Evolutionary conservation across 2,113 vertebrate genomes (phyloP), one percentile per base, ranked within the genome.

Genomic region (Picathartes gymnocephalus): DNA sequence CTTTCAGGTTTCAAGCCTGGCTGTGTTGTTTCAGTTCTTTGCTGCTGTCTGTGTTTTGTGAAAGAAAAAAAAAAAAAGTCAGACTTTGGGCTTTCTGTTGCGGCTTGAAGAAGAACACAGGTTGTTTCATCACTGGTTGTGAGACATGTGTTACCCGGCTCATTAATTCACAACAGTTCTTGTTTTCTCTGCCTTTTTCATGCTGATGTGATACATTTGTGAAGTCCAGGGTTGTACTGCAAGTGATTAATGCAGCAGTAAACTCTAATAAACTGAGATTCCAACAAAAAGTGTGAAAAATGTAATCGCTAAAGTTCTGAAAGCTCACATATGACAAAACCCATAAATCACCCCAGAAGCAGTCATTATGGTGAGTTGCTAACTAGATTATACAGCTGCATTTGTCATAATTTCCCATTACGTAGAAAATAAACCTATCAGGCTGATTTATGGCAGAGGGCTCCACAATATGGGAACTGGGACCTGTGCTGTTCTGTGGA

Each of bases 391-490:
- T 96, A 96, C 94, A 97, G 94, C 94, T 96, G 90, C 90, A 95
- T 95, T 94, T 96, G 94, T 97, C 95, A 96, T 96, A 94, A 97
- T 96, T 97, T 96, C 95, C 96, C 96, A 96, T 96, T 97, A 96
- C 90, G 80, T 95, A 94, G 93, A 96, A 92, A 96, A 97, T 94
- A 96, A 97, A 96, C 93, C 95, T 95, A 93, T 95, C 96, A 96
- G 72, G 31, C 95, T 97, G 96, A 96, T 96, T 96, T 96, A 96
- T 96, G 92, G 80, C 85, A 56, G 88, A 90, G 77, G 20, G 60
- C 92, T 96, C 64, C 92, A 93, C 92, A 90, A 95, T 74, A 94
- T 94, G 94, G 95, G 95, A 92, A 94, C 79, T 7, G 85, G 72
- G 93, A 90, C 88, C 90, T 95, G 86, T 19, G 51, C 68, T 86